Conservation (phyloP, 2,113 vertebrate species). For the Procavia capensis region DNA sequence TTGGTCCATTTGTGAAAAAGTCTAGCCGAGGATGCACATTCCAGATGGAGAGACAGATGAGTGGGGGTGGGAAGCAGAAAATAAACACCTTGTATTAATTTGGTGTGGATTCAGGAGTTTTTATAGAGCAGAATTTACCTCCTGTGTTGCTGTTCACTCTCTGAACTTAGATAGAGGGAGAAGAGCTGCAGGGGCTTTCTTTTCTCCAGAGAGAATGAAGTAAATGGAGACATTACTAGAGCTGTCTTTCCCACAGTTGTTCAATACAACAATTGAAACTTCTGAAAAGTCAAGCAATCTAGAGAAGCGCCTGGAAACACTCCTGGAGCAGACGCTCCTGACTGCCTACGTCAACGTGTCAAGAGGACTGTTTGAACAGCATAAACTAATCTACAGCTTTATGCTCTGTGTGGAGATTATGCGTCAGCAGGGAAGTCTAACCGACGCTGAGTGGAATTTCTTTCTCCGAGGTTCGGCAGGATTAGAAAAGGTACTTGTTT, state of each 20-base stretch:
- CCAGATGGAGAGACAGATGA: background rate
- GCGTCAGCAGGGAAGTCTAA: conserved; percentile 85
- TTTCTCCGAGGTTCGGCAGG: conserved; percentile 86
- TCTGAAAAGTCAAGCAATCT: conserved; percentile 84
- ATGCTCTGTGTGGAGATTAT: conserved; percentile 90
- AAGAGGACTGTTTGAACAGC: conserved; percentile 89
- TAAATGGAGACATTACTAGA: background rate
- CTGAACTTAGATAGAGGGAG: background rate
- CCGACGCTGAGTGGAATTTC: conserved; percentile 87
- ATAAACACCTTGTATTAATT: background rate
- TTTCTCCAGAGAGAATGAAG: background rate
- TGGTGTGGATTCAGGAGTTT: background rate
- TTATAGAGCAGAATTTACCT: background rate
- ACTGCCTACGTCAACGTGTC: conserved; percentile 86
- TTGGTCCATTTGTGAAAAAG: background rate
- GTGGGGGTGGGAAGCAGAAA: no score
- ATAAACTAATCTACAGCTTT: conserved; percentile 92
- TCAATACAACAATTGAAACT: conserved; percentile 88
- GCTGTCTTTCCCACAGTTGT: conserved; percentile 84
- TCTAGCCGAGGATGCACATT: background rate
- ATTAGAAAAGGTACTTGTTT: conserved; percentile 87
- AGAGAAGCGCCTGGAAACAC: conserved; percentile 84
- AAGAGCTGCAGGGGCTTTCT: background rate
- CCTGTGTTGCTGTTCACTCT: background rate
- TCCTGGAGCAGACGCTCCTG: conserved; percentile 87